Evolutionary conservation across 2,113 vertebrate species (phyloP), one percentile per base, ranked within the genome.

Genomic region (Ailuropoda melanoleuca): DNA sequence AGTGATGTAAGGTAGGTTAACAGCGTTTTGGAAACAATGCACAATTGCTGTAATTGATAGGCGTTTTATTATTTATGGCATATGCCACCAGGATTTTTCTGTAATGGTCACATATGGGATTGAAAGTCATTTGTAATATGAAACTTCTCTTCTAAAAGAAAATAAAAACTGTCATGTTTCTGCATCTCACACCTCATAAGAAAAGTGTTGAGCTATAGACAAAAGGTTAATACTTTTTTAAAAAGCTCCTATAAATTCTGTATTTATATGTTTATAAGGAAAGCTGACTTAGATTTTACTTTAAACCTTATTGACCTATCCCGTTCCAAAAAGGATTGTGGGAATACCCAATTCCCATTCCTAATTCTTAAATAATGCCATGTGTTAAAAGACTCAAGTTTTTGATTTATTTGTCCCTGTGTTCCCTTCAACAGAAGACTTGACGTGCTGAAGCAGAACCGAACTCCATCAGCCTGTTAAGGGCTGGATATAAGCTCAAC

Each of bases 91-190:
- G 80, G 75, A 50, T 75, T 96, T 93, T 89, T 96, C 19, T 87
- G 12, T 93, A 96, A 90, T 80, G 55, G 46, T 95, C n/a, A 82
- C 84, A 60, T 37, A 58, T n/a, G 53, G 94, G 88, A 93, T 96
- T 97, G 87, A 97, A 88, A 75, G 58, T 94, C 84, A 91, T 95
- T 97, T 97, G 72, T 92, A 95, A 97, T 97, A 82, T 92, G 80
- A 95, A 91, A 3, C 55, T n/a, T 96, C 90, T 64, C 78, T 94
- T 94, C 37, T 97, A 97, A 97, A 95, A 92, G 39, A 96, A 97
- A 95, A 90, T 84, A 93, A 96, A 93, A 95, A 50, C 74, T 92
- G 87, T 96, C 92, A 66, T 80, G n/a, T 80, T 94, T 81, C 88
- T 92, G 15, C 39, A 94, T 60, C 53, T 93, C 58, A 68, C 81